Conservation (phyloP, 30 jellyfish, hydroid and myxozoan genomes). For the Turritopsis rubra region DNA sequence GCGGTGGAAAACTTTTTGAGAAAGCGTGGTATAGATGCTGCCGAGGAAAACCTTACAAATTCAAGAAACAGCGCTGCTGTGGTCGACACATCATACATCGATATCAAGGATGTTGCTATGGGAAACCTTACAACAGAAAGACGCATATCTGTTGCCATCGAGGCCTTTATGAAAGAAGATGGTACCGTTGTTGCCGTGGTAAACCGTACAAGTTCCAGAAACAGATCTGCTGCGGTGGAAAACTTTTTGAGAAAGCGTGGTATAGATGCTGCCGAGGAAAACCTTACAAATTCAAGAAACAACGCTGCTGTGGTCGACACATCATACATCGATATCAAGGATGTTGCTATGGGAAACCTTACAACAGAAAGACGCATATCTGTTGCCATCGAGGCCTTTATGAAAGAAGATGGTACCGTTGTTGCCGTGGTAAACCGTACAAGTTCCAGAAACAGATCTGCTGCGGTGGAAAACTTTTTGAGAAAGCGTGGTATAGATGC, state of each 20-base stretch:
- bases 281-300: neutral
- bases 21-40: neutral
- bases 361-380: neutral
- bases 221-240: neutral
- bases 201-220: neutral
- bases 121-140: neutral
- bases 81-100: neutral
- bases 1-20: neutral
- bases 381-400: neutral
- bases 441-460: too few relatives aligned
- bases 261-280: neutral
- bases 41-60: neutral
- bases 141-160: neutral
- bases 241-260: neutral
- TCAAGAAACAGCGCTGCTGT: neutral
- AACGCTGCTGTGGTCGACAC: neutral
- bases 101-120: neutral
- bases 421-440: too few relatives aligned
- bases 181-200: neutral
- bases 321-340: neutral
- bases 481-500: too few relatives aligned
- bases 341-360: neutral
- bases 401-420: neutral
- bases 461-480: too few relatives aligned
- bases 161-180: neutral